phyloP scores from a whole-genome alignment of 1,140 invertebrate species.

The Drosophila equinoxialis region DNA sequence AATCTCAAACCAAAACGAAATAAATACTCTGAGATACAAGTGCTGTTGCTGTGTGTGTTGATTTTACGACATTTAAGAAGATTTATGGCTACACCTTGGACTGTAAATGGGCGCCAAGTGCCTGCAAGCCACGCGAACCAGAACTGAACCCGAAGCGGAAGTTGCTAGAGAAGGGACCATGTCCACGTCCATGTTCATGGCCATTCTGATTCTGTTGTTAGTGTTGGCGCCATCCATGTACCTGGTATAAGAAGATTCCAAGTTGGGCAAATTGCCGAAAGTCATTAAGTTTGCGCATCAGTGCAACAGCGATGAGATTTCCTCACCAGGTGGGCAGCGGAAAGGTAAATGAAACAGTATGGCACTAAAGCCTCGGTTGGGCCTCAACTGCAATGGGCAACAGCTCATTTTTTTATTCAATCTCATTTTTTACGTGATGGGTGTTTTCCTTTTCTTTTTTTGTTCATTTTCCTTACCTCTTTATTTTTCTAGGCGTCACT shows the following conservation, averaged over 20 bases:
- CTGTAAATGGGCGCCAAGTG: slow-evolving; percentile 34
- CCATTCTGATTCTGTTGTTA: background rate
- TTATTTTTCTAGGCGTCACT: background rate
- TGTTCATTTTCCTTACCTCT: background rate
- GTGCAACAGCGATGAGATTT: slow-evolving; percentile 60
- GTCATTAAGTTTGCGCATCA: slow-evolving; percentile 70
- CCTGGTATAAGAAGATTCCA: slow-evolving; percentile 39
- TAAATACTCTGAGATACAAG: slow-evolving; percentile 32
- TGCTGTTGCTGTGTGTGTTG: slow-evolving; percentile 38
- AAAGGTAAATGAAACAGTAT: slow-evolving; percentile 20
- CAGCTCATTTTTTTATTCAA: slow-evolving; percentile 45
- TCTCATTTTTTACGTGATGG: slow-evolving; percentile 26
- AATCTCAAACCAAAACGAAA: slow-evolving; percentile 10
- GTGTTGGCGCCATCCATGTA: background rate
- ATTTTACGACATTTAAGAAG: slow-evolving; percentile 61
- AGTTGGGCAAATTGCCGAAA: slow-evolving; percentile 74
- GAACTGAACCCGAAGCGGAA: slow-evolving; percentile 31
- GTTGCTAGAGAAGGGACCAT: slow-evolving; percentile 18
- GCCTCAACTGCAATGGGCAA: slow-evolving; percentile 24
- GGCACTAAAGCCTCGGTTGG: background rate
- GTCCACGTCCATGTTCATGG: background rate
- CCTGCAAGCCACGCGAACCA: slow-evolving; percentile 7
- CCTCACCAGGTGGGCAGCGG: slow-evolving; percentile 31
- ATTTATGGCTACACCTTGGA: slow-evolving; percentile 54
- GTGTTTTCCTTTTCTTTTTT: background rate